Evolutionary conservation across 2,113 vertebrate species (phyloP), one percentile per base, ranked within the genome.

Genomic region (Spea multiplicata): DNA sequence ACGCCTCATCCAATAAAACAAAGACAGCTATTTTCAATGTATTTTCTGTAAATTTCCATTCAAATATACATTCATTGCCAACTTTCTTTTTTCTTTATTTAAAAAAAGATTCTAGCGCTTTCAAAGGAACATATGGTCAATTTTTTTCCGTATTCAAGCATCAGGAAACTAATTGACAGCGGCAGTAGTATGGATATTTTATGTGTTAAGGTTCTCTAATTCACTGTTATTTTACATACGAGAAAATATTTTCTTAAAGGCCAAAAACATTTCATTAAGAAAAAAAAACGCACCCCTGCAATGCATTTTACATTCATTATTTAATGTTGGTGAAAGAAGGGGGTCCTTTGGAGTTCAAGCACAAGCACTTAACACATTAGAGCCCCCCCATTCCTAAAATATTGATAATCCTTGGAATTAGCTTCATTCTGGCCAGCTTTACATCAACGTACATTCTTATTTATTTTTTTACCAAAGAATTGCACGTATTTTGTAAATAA

Each of bases 101-200:
- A 44, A 13, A 61, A 47, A 17, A 59, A 65, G 52, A 50, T 44
- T 44, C 64, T 30, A 8, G 1, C 14, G 4, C 50, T 52, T 75
- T 30, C 52, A 66, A 75, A 69, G 17, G n/a, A 76, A 50, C 74
- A 76, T 68, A 76, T 59, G 74, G 74, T 76, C 45, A 48, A 57
- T 57, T 59, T 76, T 76, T 59, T 68, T 59, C 47, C 47, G 47
- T 44, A 6, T 66, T 46, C 44, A 47, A 59, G 57, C 66, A 76
- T 76, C 66, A 48, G 44, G 68, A 47, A 68, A 66, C 55, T 68
- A 69, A 69, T 76, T 76, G 66, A 69, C 30, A 47, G 47, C 68
- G n/a, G 65, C 65, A 68, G 16, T 76, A 57, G 44, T 76, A 30
- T 52, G 44, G 74, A 66, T 46, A 65, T 16, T 49, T 55, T 48